phyloP scores from a whole-genome alignment of 2,113 vertebrate genomes.

The Myrmecobius fasciatus region DNA sequence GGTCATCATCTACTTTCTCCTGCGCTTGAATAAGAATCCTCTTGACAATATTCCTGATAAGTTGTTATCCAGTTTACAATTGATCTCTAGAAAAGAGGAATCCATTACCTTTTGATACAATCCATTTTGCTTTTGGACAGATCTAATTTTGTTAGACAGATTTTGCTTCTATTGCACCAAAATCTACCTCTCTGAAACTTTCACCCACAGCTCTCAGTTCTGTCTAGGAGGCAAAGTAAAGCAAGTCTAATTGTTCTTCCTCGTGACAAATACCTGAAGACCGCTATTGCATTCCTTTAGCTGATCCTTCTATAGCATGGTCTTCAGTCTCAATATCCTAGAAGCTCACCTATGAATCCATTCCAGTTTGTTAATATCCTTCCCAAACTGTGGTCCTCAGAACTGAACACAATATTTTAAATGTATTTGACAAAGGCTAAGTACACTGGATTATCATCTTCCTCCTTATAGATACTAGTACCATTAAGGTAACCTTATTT shows the following conservation, averaged over 20 bases:
- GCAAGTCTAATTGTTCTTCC: neutral
- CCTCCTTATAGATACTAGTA: neutral
- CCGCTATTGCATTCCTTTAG: neutral
- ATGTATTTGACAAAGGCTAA: neutral
- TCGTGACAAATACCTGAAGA: neutral
- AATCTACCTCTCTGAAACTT: neutral
- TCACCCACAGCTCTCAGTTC: neutral
- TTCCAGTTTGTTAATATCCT: neutral
- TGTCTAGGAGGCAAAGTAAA: neutral
- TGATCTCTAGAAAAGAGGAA: neutral
- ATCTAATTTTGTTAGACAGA: fast-evolving
- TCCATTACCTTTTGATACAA: neutral
- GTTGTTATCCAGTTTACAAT: neutral
- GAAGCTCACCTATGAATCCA: neutral
- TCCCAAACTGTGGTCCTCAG: neutral
- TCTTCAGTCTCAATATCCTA: neutral
- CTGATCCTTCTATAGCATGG: neutral
- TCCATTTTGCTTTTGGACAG: neutral
- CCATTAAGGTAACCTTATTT: neutral
- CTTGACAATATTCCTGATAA: neutral
- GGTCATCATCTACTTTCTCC: neutral
- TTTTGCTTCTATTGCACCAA: neutral
- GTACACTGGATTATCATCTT: neutral
- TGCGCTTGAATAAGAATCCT: neutral
- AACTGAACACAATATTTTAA: neutral